A percentile compares a stretch with the other conserved stretches of the same genome.
Evolutionary conservation across 2,113 vertebrate species (phyloP).

Genomic region (Eurystomus gularis): DNA sequence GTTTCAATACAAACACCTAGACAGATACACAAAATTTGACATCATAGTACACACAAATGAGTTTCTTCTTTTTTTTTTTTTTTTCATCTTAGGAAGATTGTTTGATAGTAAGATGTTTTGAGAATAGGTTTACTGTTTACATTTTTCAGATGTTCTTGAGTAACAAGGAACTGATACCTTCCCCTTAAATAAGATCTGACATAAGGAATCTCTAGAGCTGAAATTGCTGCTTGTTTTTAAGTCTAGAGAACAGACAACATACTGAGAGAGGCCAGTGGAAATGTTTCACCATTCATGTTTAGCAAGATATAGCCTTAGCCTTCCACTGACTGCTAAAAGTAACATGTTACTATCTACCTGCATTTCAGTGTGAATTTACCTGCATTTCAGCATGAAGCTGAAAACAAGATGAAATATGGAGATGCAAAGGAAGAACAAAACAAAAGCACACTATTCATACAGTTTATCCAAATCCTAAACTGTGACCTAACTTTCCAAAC

Average conservation of each 20-base stretch:
- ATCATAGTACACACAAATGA: not conserved
- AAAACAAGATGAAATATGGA: not conserved
- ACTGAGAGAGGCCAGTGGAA: not conserved
- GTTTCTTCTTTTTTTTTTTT: accelerated
- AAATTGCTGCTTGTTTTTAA: not conserved
- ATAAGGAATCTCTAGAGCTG: not conserved
- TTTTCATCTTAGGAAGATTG: not conserved
- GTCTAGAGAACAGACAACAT: not conserved
- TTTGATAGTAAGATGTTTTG: not conserved
- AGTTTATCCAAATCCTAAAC: not conserved
- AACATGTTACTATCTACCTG: not conserved
- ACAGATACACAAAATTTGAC: not conserved
- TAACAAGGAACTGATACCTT: not conserved
- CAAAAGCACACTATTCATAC: not conserved
- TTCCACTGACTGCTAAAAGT: not conserved
- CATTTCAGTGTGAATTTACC: not conserved
- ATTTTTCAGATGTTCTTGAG: not conserved
- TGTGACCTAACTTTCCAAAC: not conserved
- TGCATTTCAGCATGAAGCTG: not conserved
- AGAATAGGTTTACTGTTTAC: not conserved
- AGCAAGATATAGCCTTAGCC: not conserved
- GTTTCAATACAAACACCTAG: not conserved
- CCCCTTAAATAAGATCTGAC: not conserved
- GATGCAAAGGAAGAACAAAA: not conserved
- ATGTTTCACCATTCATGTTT: not conserved